Base-by-base conservation (phyloP, 2,888 invertebrate species). In the Vannuccia rotundouncinata region DNA sequence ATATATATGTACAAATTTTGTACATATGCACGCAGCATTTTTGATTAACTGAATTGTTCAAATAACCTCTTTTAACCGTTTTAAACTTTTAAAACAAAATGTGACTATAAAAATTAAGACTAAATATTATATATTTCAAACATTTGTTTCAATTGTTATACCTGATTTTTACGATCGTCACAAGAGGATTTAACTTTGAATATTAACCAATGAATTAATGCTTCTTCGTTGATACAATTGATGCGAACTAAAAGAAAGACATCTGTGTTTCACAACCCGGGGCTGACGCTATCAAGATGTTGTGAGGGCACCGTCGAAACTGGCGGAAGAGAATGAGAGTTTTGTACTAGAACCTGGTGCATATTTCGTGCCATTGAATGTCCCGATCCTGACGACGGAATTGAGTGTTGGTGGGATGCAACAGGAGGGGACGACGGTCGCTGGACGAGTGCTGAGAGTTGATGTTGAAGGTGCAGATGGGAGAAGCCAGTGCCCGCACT, bases 391-490 rank as follows among this genome's bases (percentile, higher is more conserved):
- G 45, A 45, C 22, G 66, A 27, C 5, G 5, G 66, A 66, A 2
- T 17, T 5, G 2, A 27, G 10, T 5, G 25, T 5, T 66, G 66
- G 66, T 66, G 66, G 45, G 45, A 10, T 5, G 17, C 10, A 17
- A 45, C 25, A 27, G 66, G n/a, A n/a, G 45, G 45, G 5, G 45
- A 45, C 10, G 45, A 45, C 25, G 66, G 66, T 2, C 66, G 66
- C 66, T 66, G 66, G 22, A 66, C 66, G 10, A 66, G 66, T 17
- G 66, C 66, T 22, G 66, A 66, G 17, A 66, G 66, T 22, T 66
- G 66, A 27, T 66, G 66, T 27, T 66, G 66, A 2, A 66, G 66
- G 66, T 66, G 66, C 25, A 66, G 66, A 22, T 66, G 66, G 22
- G 66, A 66, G 66, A 66, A 66, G 2, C 66, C 66, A 27, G 66